Base-by-base conservation (phyloP, 1,140 invertebrate species). In the Hylaeus volcanicus region DNA sequence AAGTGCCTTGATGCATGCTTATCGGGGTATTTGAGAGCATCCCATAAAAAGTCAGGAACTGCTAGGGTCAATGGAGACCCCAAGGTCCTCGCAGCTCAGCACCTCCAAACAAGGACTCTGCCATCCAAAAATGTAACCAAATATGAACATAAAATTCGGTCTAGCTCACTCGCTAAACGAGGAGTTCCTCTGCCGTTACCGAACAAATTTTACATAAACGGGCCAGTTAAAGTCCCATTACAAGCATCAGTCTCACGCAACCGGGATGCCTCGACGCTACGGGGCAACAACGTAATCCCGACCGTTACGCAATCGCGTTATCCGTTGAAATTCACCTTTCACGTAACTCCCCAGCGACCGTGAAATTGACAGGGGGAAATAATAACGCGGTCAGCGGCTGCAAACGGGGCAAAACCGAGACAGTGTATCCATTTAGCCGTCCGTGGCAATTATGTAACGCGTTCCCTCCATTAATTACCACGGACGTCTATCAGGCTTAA, bases 401-500 rank as follows among this genome's bases (percentile, higher is more conserved):
- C 60, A 9, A 3, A 26, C 65, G 53, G 15, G 53, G 53, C n/a
- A 45, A 26, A 26, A 68, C 51, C 65, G n/a, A 51, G 45, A 5
- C n/a, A 5, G 8, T 41, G 12, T 37, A 8, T 37, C n/a, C 48
- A 51, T 68, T 68, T 68, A 68, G 9, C 41, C 45, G 43, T 37
- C 45, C 6, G 6, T 12, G 41, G 26, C 66, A 37, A 61, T 14
- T 66, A 68, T 70, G 66, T 70, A 61, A 43, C 53, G 39, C 53
- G 61, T 6, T 8, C 12, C 65, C 65, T 48, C 45, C 65, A 51
- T 74, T 79, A 79, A 79, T 79, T 74, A 74, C 71, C 61, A 43
- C 51, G 61, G 61, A 74, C 53, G 63, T 79, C 71, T n/a, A 66
- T 79, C 71, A 74, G 11, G 26, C 61, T 74, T 79, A 79, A 66